Percentiles rank a stretch among this genome's conserved stretches.
Evolutionary conservation across 2,888 invertebrate species (phyloP).

Genomic region (Cephus spinipes): DNA sequence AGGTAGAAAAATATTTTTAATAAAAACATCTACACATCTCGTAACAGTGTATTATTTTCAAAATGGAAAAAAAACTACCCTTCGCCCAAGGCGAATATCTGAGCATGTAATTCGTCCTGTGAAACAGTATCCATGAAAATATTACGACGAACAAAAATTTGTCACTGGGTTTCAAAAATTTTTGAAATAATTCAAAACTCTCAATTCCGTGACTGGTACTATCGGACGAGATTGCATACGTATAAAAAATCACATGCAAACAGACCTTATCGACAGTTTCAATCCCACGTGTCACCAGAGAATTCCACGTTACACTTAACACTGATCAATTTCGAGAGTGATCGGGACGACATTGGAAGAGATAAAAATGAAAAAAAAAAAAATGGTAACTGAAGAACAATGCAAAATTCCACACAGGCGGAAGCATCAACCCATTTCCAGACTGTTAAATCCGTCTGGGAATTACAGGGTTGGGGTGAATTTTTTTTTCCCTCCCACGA

Average conservation of each 20-base stretch:
- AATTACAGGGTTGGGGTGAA: neutral
- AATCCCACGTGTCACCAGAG: neutral
- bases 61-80: neutral
- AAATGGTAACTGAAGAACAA: neutral
- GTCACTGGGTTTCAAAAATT: neutral
- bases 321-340: neutral
- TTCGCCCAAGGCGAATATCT: neutral
- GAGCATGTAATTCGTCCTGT: neutral
- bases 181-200: neutral
- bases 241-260: neutral
- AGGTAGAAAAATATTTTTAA: neutral
- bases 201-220: neutral
- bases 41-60: neutral
- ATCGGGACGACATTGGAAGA: neutral
- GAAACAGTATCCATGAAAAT: neutral
- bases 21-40: neutral
- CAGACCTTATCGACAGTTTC: neutral
- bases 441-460: neutral
- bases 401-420: neutral
- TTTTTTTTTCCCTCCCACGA: neutral
- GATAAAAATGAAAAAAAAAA: neutral
- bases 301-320: neutral
- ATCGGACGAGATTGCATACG: neutral
- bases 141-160: neutral
- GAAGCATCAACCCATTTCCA: neutral